A percentile compares a stretch with the other conserved stretches of the same genome.
Evolutionary conservation across 2,797 vertebrate genomes (phyloP).

Genomic region (Paramormyrops hopkinsi): DNA sequence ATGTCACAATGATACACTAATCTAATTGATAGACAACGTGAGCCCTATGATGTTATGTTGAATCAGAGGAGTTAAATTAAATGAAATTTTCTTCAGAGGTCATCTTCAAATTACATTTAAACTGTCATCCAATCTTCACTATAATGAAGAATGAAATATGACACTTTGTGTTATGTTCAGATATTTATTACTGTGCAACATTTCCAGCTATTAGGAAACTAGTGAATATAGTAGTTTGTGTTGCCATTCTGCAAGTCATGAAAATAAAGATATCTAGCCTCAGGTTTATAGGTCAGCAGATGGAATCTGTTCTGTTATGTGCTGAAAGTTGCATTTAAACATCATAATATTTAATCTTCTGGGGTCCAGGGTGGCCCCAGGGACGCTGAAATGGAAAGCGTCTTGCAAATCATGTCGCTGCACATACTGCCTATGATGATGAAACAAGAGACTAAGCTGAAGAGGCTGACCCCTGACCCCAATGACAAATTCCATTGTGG

Average conservation of each 20-base stretch:
- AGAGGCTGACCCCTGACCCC: conserved; percentile 38
- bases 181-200: neutral
- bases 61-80: conserved; percentile 1
- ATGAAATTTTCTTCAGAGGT: neutral
- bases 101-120: neutral
- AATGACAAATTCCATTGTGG: conserved; percentile 29
- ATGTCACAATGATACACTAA: neutral
- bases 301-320: neutral
- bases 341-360: neutral
- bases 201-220: neutral
- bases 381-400: conserved; percentile 35
- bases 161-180: neutral
- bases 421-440: conserved; percentile 18
- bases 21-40: neutral
- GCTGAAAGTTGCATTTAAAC: neutral
- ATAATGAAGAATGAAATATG: neutral
- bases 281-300: neutral
- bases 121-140: neutral
- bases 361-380: neutral
- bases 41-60: neutral
- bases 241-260: neutral
- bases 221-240: neutral
- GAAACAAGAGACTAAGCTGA: neutral
- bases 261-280: neutral
- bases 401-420: conserved; percentile 27